These are phyloP conservation scores for Agriopis leucophaearia DNA, from an alignment of 2,888 invertebrate species.

Conservation along the genomic window DNA sequence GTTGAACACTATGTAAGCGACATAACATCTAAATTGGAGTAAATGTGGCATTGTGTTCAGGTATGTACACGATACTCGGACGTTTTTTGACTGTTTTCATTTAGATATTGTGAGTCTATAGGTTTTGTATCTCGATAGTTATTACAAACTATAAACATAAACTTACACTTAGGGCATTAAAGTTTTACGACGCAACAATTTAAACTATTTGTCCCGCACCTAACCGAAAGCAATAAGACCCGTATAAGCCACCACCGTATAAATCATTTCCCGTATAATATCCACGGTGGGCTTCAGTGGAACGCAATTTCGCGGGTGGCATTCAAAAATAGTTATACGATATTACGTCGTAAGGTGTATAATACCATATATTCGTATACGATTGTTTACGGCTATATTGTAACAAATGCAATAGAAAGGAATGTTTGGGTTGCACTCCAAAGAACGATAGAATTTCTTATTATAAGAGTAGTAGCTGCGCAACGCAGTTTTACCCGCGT, in stretches of 20 bases:
- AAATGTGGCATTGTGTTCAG: too few relatives aligned
- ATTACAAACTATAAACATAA: conserved; percentile 3
- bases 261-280: conserved; percentile 64
- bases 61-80: too few relatives aligned
- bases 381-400: conserved; percentile 6
- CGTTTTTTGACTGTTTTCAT: too few relatives aligned
- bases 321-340: conserved; percentile 60
- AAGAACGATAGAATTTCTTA: conserved; percentile 61
- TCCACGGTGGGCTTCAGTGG: conserved; percentile 47
- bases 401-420: conserved; percentile 23
- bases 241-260: conserved; percentile 49
- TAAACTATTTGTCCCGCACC: conserved; percentile 43
- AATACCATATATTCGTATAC: neutral
- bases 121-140: too few relatives aligned
- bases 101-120: too few relatives aligned
- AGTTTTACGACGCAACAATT: conserved; percentile 32
- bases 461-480: conserved; percentile 29
- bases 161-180: neutral
- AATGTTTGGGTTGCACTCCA: conserved; percentile 60
- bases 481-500: too few relatives aligned
- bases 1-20: too few relatives aligned
- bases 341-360: conserved; percentile 14
- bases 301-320: conserved; percentile 65
- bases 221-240: conserved; percentile 46
- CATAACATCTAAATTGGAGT: too few relatives aligned